Evolutionary conservation across 2,888 invertebrate genomes (phyloP).

Genomic region (Opisthograptis luteolata): DNA sequence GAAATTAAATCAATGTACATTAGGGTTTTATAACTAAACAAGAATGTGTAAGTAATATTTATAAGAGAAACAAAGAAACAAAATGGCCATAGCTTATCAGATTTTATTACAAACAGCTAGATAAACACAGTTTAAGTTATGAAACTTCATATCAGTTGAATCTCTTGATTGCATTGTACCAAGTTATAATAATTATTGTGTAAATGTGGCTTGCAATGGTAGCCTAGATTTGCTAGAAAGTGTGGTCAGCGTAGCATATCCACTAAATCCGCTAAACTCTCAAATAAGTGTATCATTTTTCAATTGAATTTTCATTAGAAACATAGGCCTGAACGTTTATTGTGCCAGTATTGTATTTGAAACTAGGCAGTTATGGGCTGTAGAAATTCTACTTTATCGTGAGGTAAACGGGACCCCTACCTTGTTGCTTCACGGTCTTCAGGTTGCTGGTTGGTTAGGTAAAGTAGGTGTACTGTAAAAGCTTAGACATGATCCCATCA

Average conservation of each 20-base stretch:
- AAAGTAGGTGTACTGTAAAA: too few species aligned
- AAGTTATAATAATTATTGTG: conserved; percentile 40
- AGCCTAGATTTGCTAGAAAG: conserved; percentile 60
- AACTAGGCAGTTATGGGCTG: too few species aligned
- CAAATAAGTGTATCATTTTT: conserved; percentile 11
- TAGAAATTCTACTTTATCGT: too few species aligned
- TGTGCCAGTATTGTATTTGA: too few species aligned
- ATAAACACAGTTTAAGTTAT: conserved; percentile 44
- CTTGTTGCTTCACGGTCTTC: too few species aligned
- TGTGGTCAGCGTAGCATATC: conserved; percentile 49
- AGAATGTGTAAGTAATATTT: conserved; percentile 16
- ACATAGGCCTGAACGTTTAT: too few species aligned
- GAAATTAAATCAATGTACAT: neutral
- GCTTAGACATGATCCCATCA: too few species aligned
- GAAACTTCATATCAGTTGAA: conserved; percentile 34
- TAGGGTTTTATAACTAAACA: conserved; percentile 6
- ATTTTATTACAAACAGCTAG: conserved; percentile 39
- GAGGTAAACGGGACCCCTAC: too few species aligned
- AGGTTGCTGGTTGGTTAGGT: too few species aligned
- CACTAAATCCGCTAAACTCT: conserved; percentile 33
- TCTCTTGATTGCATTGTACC: conserved; percentile 40
- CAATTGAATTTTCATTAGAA: too few species aligned
- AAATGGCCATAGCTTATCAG: conserved; percentile 16
- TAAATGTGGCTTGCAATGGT: conserved; percentile 38
- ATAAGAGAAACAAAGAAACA: conserved; percentile 16